Evolutionary conservation across 2,113 vertebrate species (phyloP).

Genomic region (Cyanoramphus novaezelandiae): DNA sequence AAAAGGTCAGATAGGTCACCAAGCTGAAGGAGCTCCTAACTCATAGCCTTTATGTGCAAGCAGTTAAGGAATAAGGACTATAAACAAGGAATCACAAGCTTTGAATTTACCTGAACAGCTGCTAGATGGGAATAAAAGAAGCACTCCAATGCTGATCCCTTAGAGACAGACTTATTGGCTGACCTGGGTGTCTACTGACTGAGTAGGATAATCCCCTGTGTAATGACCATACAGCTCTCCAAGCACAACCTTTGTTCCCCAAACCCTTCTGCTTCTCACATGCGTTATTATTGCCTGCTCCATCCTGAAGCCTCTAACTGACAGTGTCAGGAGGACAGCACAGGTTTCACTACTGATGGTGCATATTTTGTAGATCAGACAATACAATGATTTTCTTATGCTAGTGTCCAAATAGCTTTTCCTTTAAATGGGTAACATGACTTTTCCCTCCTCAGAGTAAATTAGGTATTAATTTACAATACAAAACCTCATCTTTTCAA

Average conservation of each 20-base stretch:
- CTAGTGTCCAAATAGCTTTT: background rate
- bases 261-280: background rate
- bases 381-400: background rate
- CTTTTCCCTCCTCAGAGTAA: background rate
- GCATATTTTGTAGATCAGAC: background rate
- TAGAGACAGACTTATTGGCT: background rate
- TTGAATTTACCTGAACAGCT: background rate
- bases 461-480: background rate
- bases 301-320: background rate
- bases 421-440: background rate
- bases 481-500: background rate
- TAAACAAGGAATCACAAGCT: background rate
- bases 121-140: background rate
- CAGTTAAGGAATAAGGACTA: background rate
- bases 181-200: accelerated
- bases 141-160: background rate
- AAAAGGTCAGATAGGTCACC: background rate
- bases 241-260: background rate
- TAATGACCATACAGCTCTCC: accelerated
- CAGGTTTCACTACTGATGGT: background rate
- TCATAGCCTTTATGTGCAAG: background rate
- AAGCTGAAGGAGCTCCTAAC: background rate
- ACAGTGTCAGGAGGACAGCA: accelerated
- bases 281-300: background rate
- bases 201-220: background rate